Base-by-base conservation (phyloP, 2,797 vertebrate genomes). In the Thunnus albacares region DNA sequence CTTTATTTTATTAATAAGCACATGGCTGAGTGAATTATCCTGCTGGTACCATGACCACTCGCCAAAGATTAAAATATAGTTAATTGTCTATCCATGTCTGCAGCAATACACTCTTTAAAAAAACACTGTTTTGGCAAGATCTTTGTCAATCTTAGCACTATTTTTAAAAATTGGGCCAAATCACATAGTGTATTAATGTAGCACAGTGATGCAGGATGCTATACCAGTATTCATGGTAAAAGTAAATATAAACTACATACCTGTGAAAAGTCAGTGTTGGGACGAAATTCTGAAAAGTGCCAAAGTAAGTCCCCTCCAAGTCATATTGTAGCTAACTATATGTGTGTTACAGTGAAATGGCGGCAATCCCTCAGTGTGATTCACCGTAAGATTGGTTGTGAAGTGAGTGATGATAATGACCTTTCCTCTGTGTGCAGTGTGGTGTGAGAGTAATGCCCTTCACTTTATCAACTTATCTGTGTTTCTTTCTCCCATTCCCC, bases 361-460 rank as follows among this genome's bases (percentile, higher is more conserved):
- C 28, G 60, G 84, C 66, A 26, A 89, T 93, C 74, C 74, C 68
- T 92, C 87, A 88, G 85, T 45, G 67, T 83, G 89, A 88, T 90
- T 83, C 87, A 77, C 75, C 64, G 52, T 79, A 63, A 76, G 83
- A 90, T 85, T 86, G 86, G 83, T 75, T 82, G 84, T 79, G 86
- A 83, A 82, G 86, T 91, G 92, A 94, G 53, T 91, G 92, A 95
- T 94, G 90, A 90, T 91, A 83, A 93, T 90, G 93, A 93, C 94
- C 93, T 93, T 93, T 93, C 80, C 80, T 86, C 85, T 59, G 65
- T 80, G 77, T 89, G 90, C 90, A 75, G 79, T 73, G 86, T 56
- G 35, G 77, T 79, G 84, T 83, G 82, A 91, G 88, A 91, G 83
- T 89, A 91, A 93, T 92, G 85, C 80, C 83, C 87, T 85, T 90